A percentile compares a stretch with the other conserved stretches of the same genome.
These are phyloP conservation scores for Vidua macroura DNA, from an alignment of 2,113 vertebrate genomes.

Conservation along the genomic window DNA sequence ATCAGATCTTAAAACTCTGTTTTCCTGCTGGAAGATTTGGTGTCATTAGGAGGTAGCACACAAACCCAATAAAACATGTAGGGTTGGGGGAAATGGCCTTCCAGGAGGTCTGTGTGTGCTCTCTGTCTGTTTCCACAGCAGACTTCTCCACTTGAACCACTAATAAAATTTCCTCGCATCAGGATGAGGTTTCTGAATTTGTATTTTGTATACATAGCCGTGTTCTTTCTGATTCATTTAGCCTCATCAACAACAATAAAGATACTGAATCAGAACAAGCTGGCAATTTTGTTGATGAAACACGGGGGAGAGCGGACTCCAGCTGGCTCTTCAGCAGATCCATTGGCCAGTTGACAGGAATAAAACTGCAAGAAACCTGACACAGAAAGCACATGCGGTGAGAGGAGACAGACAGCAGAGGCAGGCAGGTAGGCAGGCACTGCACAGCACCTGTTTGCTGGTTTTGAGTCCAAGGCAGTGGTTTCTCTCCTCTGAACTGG, in stretches of 20 bases:
- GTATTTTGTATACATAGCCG: conserved; percentile 43
- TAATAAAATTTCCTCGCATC: background rate
- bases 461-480: background rate
- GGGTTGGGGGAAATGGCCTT: background rate
- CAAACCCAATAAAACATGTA: background rate
- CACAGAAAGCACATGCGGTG: background rate
- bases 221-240: conserved; percentile 57
- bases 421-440: conserved; percentile 48
- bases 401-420: conserved; percentile 16
- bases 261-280: conserved; percentile 58
- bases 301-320: conserved; percentile 29
- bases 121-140: background rate
- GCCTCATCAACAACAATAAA: conserved; percentile 60
- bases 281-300: conserved; percentile 62
- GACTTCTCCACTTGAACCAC: background rate
- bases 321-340: conserved; percentile 49
- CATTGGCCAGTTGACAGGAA: conserved; percentile 27
- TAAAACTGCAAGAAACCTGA: conserved; percentile 16
- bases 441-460: conserved; percentile 3
- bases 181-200: conserved; percentile 4
- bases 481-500: conserved; percentile 20
- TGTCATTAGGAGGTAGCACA: background rate
- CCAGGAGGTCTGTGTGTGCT: background rate
- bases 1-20: background rate
- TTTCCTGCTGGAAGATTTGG: background rate